Base-by-base conservation (phyloP, 1,140 invertebrate species). In the Meteorus sp. region DNA sequence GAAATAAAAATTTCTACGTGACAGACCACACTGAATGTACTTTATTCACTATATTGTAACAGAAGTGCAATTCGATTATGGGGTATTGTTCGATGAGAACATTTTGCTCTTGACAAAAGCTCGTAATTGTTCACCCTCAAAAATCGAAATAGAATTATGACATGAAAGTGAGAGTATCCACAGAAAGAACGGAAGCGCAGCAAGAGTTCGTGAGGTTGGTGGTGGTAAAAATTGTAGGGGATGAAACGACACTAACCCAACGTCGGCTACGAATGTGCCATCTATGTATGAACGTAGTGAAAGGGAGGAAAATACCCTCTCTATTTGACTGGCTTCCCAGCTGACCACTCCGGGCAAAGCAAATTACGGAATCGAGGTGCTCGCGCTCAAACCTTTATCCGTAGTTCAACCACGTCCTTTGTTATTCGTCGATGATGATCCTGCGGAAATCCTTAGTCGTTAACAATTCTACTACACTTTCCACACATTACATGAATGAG, bases 71-170 rank as follows among this genome's bases (percentile, higher is more conserved):
- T 22, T 37, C 58, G 58, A 56, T 61, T 61, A 56, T 37, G 29
- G 20, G 8, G 48, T 39, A 57, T 61, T 57, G 55, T 57, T 57
- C 41, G 54, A 53, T 57, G 51, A 27, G 20, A 44, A 27, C 20
- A 7, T 53, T 47, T 56, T 52, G 48, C 48, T 25, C 19, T n/a
- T n/a, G 51, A 63, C 61, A 63, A 63, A 60, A 54, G 44, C 33
- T 39, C 20, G 37, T 33, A 63, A 63, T 63, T 63, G 55, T n/a
- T n/a, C n/a, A n/a, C n/a, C n/a, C n/a, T n/a, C n/a, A n/a, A 35
- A 29, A 27, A 33, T 44, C 15, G 15, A 50, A 22, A 53, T 37
- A 45, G 25, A 56, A 62, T 59, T 62, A 62, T 62, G 39, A 54
- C 56, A 51, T 47, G 27, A 33, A 45, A 54, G 60, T 58, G 48